These are phyloP conservation scores for Heliconius charithonia DNA, from an alignment of 2,888 invertebrate species.

Conservation along the genomic window DNA sequence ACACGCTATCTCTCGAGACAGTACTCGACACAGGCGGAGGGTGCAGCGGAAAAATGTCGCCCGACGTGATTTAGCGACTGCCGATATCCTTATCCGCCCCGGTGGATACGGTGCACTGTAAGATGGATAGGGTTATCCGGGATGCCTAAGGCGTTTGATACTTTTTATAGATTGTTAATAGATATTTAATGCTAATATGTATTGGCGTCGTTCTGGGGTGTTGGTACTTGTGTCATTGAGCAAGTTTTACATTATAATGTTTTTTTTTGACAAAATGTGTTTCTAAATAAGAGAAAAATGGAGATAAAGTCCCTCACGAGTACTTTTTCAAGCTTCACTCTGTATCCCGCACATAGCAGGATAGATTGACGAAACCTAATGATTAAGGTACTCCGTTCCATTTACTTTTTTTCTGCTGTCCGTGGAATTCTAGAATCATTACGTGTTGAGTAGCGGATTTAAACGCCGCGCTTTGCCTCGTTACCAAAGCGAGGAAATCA, in stretches of 20 bases:
- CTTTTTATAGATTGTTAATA: constrained; percentile 11
- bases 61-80: constrained; percentile 76
- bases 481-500: not conserved
- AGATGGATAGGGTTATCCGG: constrained; percentile 33
- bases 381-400: not conserved
- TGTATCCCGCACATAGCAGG: not conserved
- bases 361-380: not conserved
- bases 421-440: not conserved
- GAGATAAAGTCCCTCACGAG: too few relatives aligned
- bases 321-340: not conserved
- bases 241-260: not conserved
- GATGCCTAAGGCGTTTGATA: constrained; percentile 4
- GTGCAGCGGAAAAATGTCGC: constrained; percentile 77
- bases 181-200: constrained; percentile 4
- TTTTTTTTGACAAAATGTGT: too few relatives aligned
- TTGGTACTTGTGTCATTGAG: not conserved
- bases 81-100: constrained; percentile 45
- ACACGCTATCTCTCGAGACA: constrained; percentile 77
- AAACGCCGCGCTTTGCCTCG: not conserved
- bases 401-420: not conserved
- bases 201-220: not conserved
- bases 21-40: constrained; percentile 64
- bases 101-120: not conserved
- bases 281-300: too few relatives aligned
- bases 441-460: not conserved